phyloP scores from a whole-genome alignment of 1,140 invertebrate genomes.

The Stratiolaelaps scimitus region DNA sequence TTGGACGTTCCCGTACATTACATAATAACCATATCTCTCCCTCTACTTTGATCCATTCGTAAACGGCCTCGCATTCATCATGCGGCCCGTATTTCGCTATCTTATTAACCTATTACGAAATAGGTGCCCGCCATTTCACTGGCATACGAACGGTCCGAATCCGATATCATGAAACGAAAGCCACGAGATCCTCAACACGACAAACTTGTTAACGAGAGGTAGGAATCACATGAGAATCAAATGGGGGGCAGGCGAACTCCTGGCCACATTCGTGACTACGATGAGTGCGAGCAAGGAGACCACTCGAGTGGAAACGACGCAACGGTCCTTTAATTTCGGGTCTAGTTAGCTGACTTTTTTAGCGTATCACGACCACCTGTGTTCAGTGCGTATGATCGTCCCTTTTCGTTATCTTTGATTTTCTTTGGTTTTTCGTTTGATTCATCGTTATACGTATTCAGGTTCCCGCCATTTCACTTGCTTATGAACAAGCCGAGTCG shows the following conservation, averaged over 20 bases:
- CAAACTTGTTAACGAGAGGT: conserved; percentile 51
- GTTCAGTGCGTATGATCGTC: not conserved
- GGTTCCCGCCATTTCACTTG: conserved; percentile 90
- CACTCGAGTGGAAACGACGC: no score
- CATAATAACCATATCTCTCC: no score
- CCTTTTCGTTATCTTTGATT: conserved; percentile 8
- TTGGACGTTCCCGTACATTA: no score
- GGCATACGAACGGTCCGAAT: conserved; percentile 55
- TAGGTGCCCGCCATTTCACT: conserved; percentile 57
- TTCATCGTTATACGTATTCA: not conserved
- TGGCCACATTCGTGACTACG: no score
- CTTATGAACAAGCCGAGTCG: conserved; percentile 87
- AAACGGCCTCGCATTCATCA: not conserved
- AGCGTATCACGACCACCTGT: no score
- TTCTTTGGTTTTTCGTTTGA: conserved; percentile 6
- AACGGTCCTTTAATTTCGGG: conserved; percentile 6
- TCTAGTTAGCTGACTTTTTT: no score
- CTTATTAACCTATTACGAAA: not conserved
- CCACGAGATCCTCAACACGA: conserved; percentile 54
- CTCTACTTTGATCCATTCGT: no score
- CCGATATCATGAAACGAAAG: conserved; percentile 56
- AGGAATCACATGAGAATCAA: conserved; percentile 8
- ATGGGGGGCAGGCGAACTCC: no score
- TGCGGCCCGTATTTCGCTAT: not conserved
- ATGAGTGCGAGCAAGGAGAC: no score